Evolutionary conservation across 2,797 vertebrate species (phyloP).

Genomic region (Enteromius viviparus): DNA sequence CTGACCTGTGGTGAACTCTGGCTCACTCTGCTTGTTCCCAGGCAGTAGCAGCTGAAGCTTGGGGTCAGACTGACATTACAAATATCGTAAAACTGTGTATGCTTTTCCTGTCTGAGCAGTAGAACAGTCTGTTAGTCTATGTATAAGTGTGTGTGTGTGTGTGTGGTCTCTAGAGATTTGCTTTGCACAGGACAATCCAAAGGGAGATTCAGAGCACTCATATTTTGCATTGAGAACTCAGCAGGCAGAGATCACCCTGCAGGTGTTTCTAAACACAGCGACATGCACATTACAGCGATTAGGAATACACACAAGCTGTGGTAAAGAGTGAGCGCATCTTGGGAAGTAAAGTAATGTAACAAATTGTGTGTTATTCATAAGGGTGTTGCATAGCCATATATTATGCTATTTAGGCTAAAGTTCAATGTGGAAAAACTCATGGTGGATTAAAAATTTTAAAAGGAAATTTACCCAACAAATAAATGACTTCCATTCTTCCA

Average conservation of each 20-base stretch:
- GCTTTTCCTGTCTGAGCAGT: slow-evolving; percentile 44
- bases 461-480: background rate
- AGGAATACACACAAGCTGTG: background rate
- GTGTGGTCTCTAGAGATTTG: slow-evolving; percentile 43
- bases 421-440: background rate
- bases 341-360: background rate
- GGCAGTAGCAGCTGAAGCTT: slow-evolving; percentile 49
- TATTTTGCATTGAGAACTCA: slow-evolving; percentile 4
- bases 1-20: slow-evolving; percentile 42
- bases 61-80: slow-evolving; percentile 44
- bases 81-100: slow-evolving; percentile 45
- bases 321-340: background rate
- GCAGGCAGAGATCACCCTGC: slow-evolving; percentile 11
- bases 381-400: background rate
- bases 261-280: slow-evolving; percentile 26
- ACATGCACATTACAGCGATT: background rate
- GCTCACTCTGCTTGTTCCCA: slow-evolving; percentile 31
- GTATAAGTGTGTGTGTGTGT: slow-evolving; percentile 32
- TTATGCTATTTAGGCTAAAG: background rate
- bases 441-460: background rate
- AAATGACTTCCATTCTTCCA: background rate
- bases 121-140: slow-evolving; percentile 32
- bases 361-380: background rate
- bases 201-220: slow-evolving; percentile 14
- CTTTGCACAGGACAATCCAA: background rate